Conservation (phyloP, 1,140 invertebrate genomes). For the Leptestheria dahalacensis region DNA sequence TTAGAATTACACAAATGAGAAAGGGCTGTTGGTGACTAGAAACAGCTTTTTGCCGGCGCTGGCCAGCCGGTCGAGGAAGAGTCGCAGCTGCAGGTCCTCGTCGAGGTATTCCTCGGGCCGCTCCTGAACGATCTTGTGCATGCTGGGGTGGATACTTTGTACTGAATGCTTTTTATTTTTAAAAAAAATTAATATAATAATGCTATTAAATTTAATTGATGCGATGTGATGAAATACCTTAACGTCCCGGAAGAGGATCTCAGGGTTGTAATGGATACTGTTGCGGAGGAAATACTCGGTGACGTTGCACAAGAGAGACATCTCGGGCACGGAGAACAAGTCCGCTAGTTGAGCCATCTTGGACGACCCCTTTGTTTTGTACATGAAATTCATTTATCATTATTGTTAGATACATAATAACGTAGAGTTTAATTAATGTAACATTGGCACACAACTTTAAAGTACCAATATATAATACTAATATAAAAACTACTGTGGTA, state of each 20-base stretch:
- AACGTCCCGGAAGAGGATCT: slow-evolving; percentile 88
- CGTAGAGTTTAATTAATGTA: too few relatives aligned
- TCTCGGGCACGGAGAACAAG: slow-evolving; percentile 93
- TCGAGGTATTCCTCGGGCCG: slow-evolving; percentile 68
- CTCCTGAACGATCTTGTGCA: slow-evolving; percentile 71
- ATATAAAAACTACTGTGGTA: too few relatives aligned
- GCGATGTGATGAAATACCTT: slow-evolving; percentile 41
- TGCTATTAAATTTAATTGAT: background rate
- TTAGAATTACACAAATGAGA: slow-evolving; percentile 80
- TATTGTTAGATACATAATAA: too few relatives aligned
- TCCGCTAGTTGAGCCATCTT: slow-evolving; percentile 92
- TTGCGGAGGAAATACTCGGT: slow-evolving; percentile 82
- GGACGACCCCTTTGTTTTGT: slow-evolving; percentile 26
- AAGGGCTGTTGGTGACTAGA: slow-evolving; percentile 91
- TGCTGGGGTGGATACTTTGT: slow-evolving; percentile 71
- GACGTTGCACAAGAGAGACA: slow-evolving; percentile 80
- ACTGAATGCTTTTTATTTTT: slow-evolving; percentile 57
- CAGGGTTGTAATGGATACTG: slow-evolving; percentile 83
- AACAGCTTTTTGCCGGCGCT: slow-evolving; percentile 75
- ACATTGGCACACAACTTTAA: too few relatives aligned
- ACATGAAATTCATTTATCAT: too few relatives aligned
- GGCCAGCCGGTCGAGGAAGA: slow-evolving; percentile 59
- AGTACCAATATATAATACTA: too few relatives aligned
- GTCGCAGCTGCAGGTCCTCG: slow-evolving; percentile 51
- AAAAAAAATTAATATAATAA: slow-evolving; percentile 17